Percentiles rank a stretch among this genome's conserved stretches.
Conservation (phyloP, 2,888 invertebrate species). For the Scrobipalpa costella region DNA sequence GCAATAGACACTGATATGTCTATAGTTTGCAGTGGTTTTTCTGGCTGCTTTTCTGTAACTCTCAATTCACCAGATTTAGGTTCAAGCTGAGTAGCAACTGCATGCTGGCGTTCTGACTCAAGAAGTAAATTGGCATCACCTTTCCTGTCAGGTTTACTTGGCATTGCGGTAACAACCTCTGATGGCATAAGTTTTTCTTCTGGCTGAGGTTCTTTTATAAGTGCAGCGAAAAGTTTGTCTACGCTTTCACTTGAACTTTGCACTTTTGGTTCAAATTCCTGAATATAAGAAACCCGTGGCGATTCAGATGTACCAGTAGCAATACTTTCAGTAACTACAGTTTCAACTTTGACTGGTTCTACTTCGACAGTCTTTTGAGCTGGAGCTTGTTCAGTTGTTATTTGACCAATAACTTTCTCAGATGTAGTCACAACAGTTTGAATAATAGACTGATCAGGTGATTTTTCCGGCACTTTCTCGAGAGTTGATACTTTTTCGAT, state of each 20-base stretch:
- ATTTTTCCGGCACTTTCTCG: background rate
- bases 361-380: conserved; percentile 48
- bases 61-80: conserved; percentile 20
- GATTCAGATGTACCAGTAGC: conserved; percentile 41
- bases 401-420: conserved; percentile 19
- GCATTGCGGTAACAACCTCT: conserved; percentile 36
- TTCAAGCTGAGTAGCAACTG: conserved; percentile 35
- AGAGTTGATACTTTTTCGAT: background rate
- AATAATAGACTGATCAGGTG: background rate
- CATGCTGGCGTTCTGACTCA: conserved; percentile 60
- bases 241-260: conserved; percentile 52
- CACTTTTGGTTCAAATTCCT: conserved; percentile 51
- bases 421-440: background rate
- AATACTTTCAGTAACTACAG: conserved; percentile 50
- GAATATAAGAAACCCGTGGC: conserved; percentile 53
- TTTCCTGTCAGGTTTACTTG: conserved; percentile 40
- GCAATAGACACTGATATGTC: conserved; percentile 65
- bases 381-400: conserved; percentile 40
- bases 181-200: conserved; percentile 58
- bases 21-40: conserved; percentile 51
- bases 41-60: conserved; percentile 20
- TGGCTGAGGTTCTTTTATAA: conserved; percentile 45
- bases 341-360: conserved; percentile 50
- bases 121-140: conserved; percentile 54
- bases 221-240: conserved; percentile 45